Evolutionary conservation across 2,888 invertebrate species (phyloP).

Genomic region (Scrobipalpa costella): DNA sequence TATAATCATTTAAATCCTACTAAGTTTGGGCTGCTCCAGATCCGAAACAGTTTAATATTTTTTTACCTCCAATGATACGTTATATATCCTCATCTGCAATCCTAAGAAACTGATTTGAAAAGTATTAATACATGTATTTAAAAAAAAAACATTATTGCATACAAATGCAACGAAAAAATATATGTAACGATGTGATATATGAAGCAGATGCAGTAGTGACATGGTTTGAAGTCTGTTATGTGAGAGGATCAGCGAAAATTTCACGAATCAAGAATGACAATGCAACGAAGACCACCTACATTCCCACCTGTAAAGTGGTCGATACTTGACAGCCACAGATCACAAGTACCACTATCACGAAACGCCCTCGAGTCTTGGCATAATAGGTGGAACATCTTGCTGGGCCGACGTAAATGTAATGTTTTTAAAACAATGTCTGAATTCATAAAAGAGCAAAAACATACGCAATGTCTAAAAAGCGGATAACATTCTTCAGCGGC

Average conservation of each 20-base stretch:
- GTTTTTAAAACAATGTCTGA: not conserved
- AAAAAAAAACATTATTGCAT: too few relatives aligned
- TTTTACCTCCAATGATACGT: too few relatives aligned
- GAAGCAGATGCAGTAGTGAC: not conserved
- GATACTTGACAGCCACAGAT: too few relatives aligned
- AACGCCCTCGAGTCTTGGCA: slow-evolving; percentile 14
- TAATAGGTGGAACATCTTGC: slow-evolving; percentile 9
- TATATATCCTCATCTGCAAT: too few relatives aligned
- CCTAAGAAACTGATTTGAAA: too few relatives aligned
- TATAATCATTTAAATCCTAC: too few relatives aligned
- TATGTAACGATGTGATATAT: too few relatives aligned
- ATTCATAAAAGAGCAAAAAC: not conserved
- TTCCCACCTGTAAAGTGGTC: not conserved
- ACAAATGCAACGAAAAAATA: too few relatives aligned
- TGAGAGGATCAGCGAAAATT: not conserved
- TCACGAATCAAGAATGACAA: not conserved
- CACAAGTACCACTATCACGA: not conserved
- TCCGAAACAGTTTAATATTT: too few relatives aligned
- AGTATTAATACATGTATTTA: too few relatives aligned
- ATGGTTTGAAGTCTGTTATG: slow-evolving; percentile 11
- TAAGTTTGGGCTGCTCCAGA: too few relatives aligned
- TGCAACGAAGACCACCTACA: not conserved
- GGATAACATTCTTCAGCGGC: not conserved
- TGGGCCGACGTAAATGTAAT: not conserved
- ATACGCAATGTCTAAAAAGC: not conserved